Base-by-base conservation (phyloP, 2,113 vertebrate species). In the Bujurquina vittata region DNA sequence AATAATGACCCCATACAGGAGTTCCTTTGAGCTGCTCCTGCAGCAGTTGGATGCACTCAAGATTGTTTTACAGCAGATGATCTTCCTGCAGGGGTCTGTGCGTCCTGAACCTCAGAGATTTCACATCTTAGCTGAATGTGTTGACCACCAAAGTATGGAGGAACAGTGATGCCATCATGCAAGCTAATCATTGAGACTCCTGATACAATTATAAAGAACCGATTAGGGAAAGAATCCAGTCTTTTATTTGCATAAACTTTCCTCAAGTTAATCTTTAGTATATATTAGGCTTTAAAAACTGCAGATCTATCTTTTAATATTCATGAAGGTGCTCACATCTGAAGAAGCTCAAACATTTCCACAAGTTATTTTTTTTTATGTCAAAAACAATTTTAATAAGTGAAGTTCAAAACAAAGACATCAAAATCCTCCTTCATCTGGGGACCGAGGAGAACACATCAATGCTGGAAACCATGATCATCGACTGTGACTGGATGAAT, bases 161-260 rank as follows among this genome's bases (percentile, higher is more conserved):
- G 37, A 10, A 40, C 37, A 40, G 37, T 40, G 3, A 40, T 40
- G 9, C 37, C 3, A 10, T 3, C 37, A 40, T 10, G 37, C 37
- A 40, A 2, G 9, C 10, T 10, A 40, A 40, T 11, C 37, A 40
- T 40, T 40, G 14, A 46, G 43, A 46, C 43, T 46, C 12, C 43
- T 46, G 12, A 46, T 46, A 12, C 43, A 46, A 46, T 14, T 46
- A 14, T 12, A 46, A 46, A 46, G 43, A 46, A 46, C 40, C 20
- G 0, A 0, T 49, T 10, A 49, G 9, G 40, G 49, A 49, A 17
- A 72, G 52, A 72, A 52, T 72, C 43, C 65, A 72, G 43, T 31
- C 18, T 72, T 52, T 52, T 23, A 0, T 31, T 31, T 72, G 31
- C 0, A 72, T 69, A 67, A 26, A 67, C 2, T 0, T 67, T 1